Base-by-base conservation (phyloP, 2,797 vertebrate genomes). In the Rhinoraja longicauda region DNA sequence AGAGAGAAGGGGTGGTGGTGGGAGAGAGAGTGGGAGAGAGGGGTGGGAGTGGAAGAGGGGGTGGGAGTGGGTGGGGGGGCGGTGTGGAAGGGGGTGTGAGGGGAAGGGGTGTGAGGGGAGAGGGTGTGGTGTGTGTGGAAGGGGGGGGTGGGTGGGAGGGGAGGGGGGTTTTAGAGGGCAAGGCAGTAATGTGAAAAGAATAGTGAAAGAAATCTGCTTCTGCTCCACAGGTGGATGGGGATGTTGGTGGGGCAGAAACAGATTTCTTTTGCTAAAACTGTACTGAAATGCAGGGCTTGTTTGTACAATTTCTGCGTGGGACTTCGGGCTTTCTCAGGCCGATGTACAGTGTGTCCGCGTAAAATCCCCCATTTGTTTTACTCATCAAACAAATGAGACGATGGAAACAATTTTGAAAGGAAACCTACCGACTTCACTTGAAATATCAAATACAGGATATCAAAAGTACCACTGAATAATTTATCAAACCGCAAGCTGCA, bases 91-190 rank as follows among this genome's bases (percentile, higher is more conserved):
- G n/a, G 39, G 67, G 17, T 36, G 59, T 93, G 53, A 39, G 13
- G 90, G 72, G 81, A 39, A 1, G 39, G 2, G 39, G 39, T 39
- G n/a, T n/a, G n/a, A n/a, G n/a, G n/a, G n/a, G n/a, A n/a, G n/a
- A n/a, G n/a, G n/a, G n/a, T n/a, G n/a, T n/a, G n/a, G n/a, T n/a
- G n/a, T n/a, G 39, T 17, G 64, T 67, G 64, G 9, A 7, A 64
- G 12, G 7, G 91, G 59, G 86, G 81, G 76, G 67, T 21, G 90
- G 82, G 91, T 79, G 29, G 32, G 84, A 93, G 90, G 59, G 86
- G 93, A 91, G 75, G 72, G 64, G 6, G 15, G 62, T 45, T 1
- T 45, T 45, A 17, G 17, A 2, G 15, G 15, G 62, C 64, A 0
- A 15, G 15, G 15, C 12, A 62, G 62, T 64, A 1, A 13, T 0